Evolutionary conservation across 2,113 vertebrate genomes (phyloP).

Genomic region (Epinephelus fuscoguttatus): DNA sequence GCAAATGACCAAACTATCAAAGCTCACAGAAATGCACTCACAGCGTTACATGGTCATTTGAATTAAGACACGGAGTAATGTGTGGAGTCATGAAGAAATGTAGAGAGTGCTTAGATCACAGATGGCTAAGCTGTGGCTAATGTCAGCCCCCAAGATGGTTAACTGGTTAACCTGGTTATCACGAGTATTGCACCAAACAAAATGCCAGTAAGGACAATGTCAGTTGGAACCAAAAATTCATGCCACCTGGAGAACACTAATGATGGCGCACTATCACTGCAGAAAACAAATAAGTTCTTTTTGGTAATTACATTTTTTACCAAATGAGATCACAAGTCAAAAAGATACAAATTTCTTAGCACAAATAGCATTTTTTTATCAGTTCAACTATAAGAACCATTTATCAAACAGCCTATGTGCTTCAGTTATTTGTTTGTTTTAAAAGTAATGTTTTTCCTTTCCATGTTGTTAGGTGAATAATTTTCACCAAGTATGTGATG

Average conservation of each 20-base stretch:
- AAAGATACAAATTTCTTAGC: background rate
- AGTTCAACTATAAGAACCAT: background rate
- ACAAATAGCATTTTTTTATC: background rate
- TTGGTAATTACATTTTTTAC: background rate
- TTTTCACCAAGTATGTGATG: slow-evolving; percentile 3
- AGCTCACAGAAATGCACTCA: background rate
- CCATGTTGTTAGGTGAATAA: background rate
- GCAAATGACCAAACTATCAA: background rate
- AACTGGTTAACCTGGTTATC: background rate
- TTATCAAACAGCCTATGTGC: background rate
- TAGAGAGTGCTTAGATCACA: background rate
- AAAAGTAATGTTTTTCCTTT: background rate
- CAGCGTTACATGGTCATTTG: background rate
- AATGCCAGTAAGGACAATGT: background rate
- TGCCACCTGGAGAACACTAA: background rate
- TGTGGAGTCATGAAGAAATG: background rate
- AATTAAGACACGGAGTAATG: background rate
- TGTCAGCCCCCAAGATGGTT: background rate
- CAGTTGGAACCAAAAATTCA: background rate
- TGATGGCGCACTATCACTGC: background rate
- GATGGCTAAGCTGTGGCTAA: too few relatives aligned
- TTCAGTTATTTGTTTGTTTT: background rate
- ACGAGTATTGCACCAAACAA: background rate
- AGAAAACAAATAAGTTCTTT: background rate
- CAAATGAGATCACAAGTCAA: background rate